Evolutionary conservation across 1,140 invertebrate species (phyloP).

Genomic region (Drosophila pallidifrons): DNA sequence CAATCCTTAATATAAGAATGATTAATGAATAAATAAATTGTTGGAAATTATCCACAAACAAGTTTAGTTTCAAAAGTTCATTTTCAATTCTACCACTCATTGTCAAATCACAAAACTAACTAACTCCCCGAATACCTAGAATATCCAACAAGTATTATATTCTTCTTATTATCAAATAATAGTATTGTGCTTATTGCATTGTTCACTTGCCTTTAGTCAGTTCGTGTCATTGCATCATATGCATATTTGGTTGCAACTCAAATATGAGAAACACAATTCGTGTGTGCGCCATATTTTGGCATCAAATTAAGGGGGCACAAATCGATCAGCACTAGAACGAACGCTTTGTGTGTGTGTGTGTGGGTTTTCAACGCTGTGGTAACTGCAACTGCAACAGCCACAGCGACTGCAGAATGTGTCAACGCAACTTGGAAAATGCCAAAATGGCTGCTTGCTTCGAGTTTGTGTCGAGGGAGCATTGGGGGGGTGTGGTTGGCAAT

Average conservation of each 20-base stretch:
- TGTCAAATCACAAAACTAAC: no score
- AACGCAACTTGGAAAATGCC: slow-evolving; percentile 45
- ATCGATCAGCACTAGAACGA: slow-evolving; percentile 66
- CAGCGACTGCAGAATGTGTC: slow-evolving; percentile 54
- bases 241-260: slow-evolving; percentile 11
- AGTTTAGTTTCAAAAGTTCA: no score
- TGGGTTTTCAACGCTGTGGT: slow-evolving; percentile 38
- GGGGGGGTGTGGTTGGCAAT: not conserved
- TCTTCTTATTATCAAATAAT: no score
- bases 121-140: no score
- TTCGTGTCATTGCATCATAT: slow-evolving; percentile 33
- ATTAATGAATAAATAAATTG: no score
- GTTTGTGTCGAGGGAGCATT: slow-evolving; percentile 2
- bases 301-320: slow-evolving; percentile 59
- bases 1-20: no score
- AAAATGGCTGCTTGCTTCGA: slow-evolving; percentile 34
- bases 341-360: slow-evolving; percentile 29
- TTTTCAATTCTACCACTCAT: no score
- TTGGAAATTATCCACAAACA: no score
- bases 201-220: not conserved
- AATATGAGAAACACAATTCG: slow-evolving; percentile 42
- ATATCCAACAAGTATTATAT: no score
- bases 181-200: not conserved
- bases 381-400: not conserved
- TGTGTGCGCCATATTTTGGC: slow-evolving; percentile 48